Evolutionary conservation across 2,113 vertebrate genomes (phyloP), one percentile per base, ranked within the genome.

Genomic region (Melanocharis versteri): DNA sequence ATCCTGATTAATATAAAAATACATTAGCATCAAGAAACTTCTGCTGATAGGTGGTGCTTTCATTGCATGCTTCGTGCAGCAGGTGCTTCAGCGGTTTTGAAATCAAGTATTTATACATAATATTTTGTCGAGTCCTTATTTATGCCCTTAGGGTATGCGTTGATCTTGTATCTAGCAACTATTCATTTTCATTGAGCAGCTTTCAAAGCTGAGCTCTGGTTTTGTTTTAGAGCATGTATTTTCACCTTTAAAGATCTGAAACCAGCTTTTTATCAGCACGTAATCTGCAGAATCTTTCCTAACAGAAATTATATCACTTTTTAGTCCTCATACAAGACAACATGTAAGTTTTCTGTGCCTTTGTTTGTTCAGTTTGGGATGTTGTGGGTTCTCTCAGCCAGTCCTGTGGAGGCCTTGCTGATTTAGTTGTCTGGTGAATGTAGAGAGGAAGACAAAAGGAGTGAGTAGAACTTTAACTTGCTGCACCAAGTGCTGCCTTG

Each of bases 281-380:
- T 33, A 45, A 45, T 54, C 30, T n/a, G 23, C 53, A 48, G n/a
- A 51, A 20, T 45, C 28, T 14, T 72, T 82, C 45, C 12, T 58
- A 18, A 27, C 19, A 65, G 50, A 61, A 20, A 9, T 40, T 17
- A 6, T 60, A 13, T 3, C 13, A 6, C 20, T 22, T 37, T 62
- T 13, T 35, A 39, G 17, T 37, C 1, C 0, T 60, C 13, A 3
- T 5, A 6, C 4, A 83, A 61, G 31, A 57, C 33, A 47, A 20
- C 5, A 12, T 0, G 0, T 56, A 31, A 47, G 5, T 30, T 56
- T 89, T 47, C 5, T 89, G 2, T 37, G 48, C 12, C 27, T 61
- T 57, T 1, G 0, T 28, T 16, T 2, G 0, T 64, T 57, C 7
- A 44, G 1, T 35, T 14, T 58, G 13, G 60, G 19, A 13, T 64